Base-by-base conservation (phyloP, 2,797 vertebrate species). In the Arctocebus calabarensis region DNA sequence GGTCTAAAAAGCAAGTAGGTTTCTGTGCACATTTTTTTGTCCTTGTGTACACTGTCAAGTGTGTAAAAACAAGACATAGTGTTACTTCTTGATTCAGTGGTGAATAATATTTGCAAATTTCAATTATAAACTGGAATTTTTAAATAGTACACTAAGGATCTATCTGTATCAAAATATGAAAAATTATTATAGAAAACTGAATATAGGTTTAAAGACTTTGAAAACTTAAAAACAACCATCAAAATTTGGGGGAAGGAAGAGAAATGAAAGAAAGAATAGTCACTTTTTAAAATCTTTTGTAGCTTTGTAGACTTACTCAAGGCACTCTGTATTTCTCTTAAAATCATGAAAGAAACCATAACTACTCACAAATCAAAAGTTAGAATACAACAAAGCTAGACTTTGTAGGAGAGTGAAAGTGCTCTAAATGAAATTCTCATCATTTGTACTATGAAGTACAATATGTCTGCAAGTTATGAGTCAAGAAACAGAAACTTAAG, bases 351-450 rank as follows among this genome's bases (percentile, higher is more conserved):
- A 0, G 14, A 52, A 52, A 52, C 5, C 48, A 17, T 78, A 87
- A 73, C 2, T 91, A 73, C 12, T 55, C 48, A 87, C 22, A 79
- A 89, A 94, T 0, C 2, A 79, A 79, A 87, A 78, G 77, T 82
- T 71, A 37, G 7, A 79, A 48, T 34, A 40, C 37, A 32, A 59
- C 7, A 84, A 81, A 45, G 1, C 4, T 48, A 43, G 48, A 77
- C 59, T 25, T 77, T 70, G 52, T 59, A 27, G 10, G 17, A 84
- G 2, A 85, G 29, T 74, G 12, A 93, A 70, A 45, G 3, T 82
- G 23, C 9, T 91, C 23, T 96, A 81, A 79, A 94, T 90, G 66
- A 68, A 94, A 87, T 88, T 59, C 11, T 90, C n/a, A 88, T 57
- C 23, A 75, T 88, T 70, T 37, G 59, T 71, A 66, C 7, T 40